These are phyloP conservation scores for Athripsodes cinereus DNA, from an alignment of 2,888 invertebrate genomes.

Conservation along the genomic window DNA sequence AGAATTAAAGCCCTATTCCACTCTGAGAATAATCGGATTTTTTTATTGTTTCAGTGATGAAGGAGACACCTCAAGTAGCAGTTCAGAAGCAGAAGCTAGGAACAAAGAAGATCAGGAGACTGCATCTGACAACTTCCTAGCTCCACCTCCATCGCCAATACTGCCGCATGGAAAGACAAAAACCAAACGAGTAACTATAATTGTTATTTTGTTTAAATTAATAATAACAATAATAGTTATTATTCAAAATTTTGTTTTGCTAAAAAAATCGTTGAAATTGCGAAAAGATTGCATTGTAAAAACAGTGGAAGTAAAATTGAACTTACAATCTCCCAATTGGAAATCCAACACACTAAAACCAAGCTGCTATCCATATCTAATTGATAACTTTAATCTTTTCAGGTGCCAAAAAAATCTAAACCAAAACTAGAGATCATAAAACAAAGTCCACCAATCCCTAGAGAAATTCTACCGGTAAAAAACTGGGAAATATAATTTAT, in stretches of 20 bases:
- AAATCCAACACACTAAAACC: too few species aligned
- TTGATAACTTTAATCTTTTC: slow-evolving; percentile 29
- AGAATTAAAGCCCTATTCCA: too few species aligned
- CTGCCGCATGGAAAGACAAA: slow-evolving; percentile 40
- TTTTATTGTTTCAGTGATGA: slow-evolving; percentile 67
- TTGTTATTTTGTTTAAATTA: too few species aligned
- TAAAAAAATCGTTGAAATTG: too few species aligned
- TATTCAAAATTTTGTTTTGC: too few species aligned
- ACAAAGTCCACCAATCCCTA: slow-evolving; percentile 38
- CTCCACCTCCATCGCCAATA: slow-evolving; percentile 69
- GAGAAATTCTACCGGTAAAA: slow-evolving; percentile 54
- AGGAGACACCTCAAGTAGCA: slow-evolving; percentile 69
- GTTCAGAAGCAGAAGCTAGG: slow-evolving; percentile 60
- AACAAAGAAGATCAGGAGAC: slow-evolving; percentile 45
- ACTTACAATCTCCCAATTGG: too few species aligned
- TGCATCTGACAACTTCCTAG: slow-evolving; percentile 42
- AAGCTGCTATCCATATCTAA: too few species aligned
- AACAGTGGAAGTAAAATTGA: too few species aligned
- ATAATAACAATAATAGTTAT: too few species aligned
- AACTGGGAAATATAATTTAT: not conserved
- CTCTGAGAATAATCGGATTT: too few species aligned
- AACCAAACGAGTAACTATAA: slow-evolving; percentile 29
- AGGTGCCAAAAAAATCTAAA: slow-evolving; percentile 40
- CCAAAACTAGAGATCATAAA: slow-evolving; percentile 44
- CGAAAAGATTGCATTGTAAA: too few species aligned